Evolutionary conservation across 2,113 vertebrate species (phyloP), one percentile per base, ranked within the genome.

Genomic region (Gopherus evgoodei): DNA sequence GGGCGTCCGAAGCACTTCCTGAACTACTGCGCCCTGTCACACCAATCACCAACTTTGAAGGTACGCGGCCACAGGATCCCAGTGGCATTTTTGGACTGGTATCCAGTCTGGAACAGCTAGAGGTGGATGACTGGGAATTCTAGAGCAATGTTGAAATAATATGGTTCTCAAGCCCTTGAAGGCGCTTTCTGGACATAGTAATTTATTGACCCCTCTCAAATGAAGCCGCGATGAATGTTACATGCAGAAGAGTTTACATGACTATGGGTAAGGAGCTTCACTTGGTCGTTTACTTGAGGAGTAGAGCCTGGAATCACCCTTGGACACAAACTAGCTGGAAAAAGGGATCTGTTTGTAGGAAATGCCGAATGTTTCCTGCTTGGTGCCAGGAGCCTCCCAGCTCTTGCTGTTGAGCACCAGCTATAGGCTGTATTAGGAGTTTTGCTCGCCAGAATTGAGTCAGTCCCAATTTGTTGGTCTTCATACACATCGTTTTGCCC

Each of bases 41-140:
- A 0, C 99, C 99, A 2, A 99, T 99, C 97, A 99, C 98, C 86
- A 98, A 91, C 90, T 97, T 98, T 8, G 99, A 99, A 94, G 97
- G 97, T 94, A 97, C 98, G 1, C 98, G 98, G 91, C 97, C 92
- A 9, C 98, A 98, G 94, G 99, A 99, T 85, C 98, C 98, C 59
- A 98, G 98, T 22, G 99, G 98, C 29, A 97, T 99, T 96, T 99
- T 99, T 81, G 99, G 99, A 91, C 96, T 99, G 94, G 99, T 99
- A 76, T 98, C 99, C 1, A 97, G 98, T 87, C 97, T 99, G 95
- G 98, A 99, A 96, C 99, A 99, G 95, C 97, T 99, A 94, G 99
- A 99, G 50, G 98, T 99, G 96, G 99, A 99, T 24, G 99, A 99
- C 97, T 99, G 99, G 99, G 99, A 99, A 90, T 99, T 99, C 98